phyloP scores from a whole-genome alignment of 2,113 vertebrate species.

The Rhinopomastus cyanomelas region DNA sequence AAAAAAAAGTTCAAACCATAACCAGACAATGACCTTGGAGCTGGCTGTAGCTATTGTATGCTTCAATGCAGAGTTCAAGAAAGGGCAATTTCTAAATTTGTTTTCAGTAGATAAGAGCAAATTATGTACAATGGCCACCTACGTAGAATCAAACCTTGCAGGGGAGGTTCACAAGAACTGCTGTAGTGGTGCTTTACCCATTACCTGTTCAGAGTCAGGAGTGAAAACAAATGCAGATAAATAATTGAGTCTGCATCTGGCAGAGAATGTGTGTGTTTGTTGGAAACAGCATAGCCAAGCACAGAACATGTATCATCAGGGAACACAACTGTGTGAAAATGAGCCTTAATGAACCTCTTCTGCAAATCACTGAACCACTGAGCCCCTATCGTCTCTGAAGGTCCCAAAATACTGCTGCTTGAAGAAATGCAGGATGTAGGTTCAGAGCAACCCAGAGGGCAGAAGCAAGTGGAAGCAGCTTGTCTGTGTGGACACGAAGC shows the following conservation, averaged over 20 bases:
- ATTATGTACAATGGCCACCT: conserved; percentile 40
- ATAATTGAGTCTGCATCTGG: neutral
- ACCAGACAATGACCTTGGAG: conserved; percentile 49
- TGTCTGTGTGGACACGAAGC: neutral
- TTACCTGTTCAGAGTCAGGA: conserved; percentile 30
- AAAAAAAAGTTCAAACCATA: neutral
- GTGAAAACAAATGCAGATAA: conserved; percentile 21
- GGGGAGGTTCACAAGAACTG: neutral
- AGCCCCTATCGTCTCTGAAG: neutral
- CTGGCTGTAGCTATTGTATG: conserved; percentile 35
- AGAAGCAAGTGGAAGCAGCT: neutral
- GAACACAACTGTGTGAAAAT: neutral
- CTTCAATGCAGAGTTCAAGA: conserved; percentile 35
- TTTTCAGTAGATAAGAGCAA: conserved; percentile 52
- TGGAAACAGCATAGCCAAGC: neutral
- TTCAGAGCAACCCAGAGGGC: neutral
- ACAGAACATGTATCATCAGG: neutral
- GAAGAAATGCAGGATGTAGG: neutral
- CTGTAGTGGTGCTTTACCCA: neutral
- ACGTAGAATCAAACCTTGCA: neutral
- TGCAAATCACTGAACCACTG: neutral
- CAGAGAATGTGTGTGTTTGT: neutral
- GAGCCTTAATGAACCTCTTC: neutral
- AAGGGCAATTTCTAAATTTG: conserved; percentile 57
- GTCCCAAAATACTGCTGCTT: neutral